Evolutionary conservation across 2,888 invertebrate species (phyloP).

Genomic region (Drosophila flavopinicola): DNA sequence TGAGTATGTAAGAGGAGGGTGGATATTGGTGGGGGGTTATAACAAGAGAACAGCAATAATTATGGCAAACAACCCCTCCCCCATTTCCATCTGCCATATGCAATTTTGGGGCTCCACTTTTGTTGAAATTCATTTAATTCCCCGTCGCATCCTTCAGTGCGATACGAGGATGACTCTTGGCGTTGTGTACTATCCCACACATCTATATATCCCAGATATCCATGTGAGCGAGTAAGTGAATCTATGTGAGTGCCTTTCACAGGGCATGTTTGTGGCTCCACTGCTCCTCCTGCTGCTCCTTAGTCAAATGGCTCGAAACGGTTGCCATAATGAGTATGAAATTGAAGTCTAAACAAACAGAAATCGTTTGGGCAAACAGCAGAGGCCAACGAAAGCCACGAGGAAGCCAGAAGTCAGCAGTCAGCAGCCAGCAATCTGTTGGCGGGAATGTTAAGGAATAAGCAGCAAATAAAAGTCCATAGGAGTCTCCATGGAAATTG

Average conservation of each 20-base stretch:
- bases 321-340: conserved; percentile 67
- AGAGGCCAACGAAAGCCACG: conserved; percentile 2
- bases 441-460: conserved; percentile 31
- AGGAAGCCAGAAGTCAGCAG: conserved; percentile 1
- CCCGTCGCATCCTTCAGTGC: conserved; percentile 56
- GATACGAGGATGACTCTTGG: conserved; percentile 50
- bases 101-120: conserved; percentile 44
- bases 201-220: conserved; percentile 23
- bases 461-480: conserved; percentile 47
- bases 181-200: conserved; percentile 29
- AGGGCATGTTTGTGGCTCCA: conserved; percentile 13
- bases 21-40: conserved; percentile 11
- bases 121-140: conserved; percentile 76
- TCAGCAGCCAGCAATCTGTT: background rate
- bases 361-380: conserved; percentile 58
- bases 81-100: conserved; percentile 35
- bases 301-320: conserved; percentile 30
- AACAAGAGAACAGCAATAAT: conserved; percentile 60
- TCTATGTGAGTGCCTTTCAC: conserved; percentile 24
- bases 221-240: conserved; percentile 21
- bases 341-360: conserved; percentile 77
- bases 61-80: conserved; percentile 67
- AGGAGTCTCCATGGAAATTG: conserved; percentile 64
- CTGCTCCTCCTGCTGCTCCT: conserved; percentile 2
- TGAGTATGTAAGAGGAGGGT: background rate